Evolutionary conservation across 1,140 invertebrate species (phyloP), one percentile per base, ranked within the genome.

Genomic region (Cephus cinctus): DNA sequence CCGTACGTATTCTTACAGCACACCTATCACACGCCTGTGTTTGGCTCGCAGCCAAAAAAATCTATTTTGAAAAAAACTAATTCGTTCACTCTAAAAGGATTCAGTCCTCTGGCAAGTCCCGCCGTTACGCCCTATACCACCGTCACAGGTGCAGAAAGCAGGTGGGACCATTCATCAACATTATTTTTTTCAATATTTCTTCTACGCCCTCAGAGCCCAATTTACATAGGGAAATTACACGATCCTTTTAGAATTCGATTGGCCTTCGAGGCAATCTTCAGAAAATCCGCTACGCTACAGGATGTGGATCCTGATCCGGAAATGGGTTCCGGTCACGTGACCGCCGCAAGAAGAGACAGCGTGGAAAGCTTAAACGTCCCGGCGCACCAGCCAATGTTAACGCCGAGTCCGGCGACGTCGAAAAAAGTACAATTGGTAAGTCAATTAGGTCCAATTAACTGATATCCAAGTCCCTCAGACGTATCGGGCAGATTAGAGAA

Each of bases 41-140:
- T 81, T 62, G 81, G 81, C 12, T 72, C 72, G 0, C 80, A 83
- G 57, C 88, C 88, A 3, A 86, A 85, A 43, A 95, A 95, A 69
- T 94, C 91, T 0, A 95, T 95, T 63, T 74, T 95, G 34, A 95
- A 95, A 77, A 94, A 94, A 73, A 94, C 91, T 0, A 90, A 93
- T 73, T 94, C 90, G 4, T 94, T 92, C 65, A 94, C 87, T 3
- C 63, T 92, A 8, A 89, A 86, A 56, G 82, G 83, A 27, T 87
- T 85, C 66, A 82, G 81, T 54, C 86, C 86, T 11, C 61, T 83
- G 14, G 72, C 81, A 1, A 85, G 82, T 59, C 87, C 87, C 6
- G 83, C 80, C 9, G 83, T 85, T 0, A 88, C 85, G 11, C 86
- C 86, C 0, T 90, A 91, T 47, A 89, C 86, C 5, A 94, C 91